These are phyloP conservation scores for Pomatostomus ruficeps DNA, from an alignment of 2,113 vertebrate species.

Conservation along the genomic window DNA sequence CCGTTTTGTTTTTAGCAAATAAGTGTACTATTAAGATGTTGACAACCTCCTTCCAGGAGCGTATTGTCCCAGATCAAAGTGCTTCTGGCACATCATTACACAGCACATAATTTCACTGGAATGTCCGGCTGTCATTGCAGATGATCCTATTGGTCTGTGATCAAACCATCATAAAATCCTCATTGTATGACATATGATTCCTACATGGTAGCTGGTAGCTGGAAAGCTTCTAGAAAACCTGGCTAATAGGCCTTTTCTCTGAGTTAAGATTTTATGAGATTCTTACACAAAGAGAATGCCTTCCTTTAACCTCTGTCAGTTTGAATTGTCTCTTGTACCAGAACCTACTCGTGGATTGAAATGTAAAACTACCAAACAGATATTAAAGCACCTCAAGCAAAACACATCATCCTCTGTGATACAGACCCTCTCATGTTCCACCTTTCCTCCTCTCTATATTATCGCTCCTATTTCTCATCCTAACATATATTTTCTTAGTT, in stretches of 20 bases:
- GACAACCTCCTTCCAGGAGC: rapidly evolving
- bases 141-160: not conserved
- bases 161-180: not conserved
- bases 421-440: not conserved
- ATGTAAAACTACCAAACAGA: not conserved
- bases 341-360: not conserved
- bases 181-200: not conserved
- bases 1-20: not conserved
- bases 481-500: not conserved
- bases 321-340: not conserved
- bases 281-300: not conserved
- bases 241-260: not conserved
- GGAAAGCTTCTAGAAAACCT: not conserved
- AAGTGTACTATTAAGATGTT: not conserved
- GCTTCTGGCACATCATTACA: not conserved
- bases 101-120: not conserved
- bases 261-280: not conserved
- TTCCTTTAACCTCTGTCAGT: too few species aligned
- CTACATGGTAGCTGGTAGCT: not conserved
- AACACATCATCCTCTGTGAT: not conserved
- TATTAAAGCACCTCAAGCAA: not conserved
- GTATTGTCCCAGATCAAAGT: not conserved
- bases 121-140: not conserved
- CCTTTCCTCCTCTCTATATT: not conserved
- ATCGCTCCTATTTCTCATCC: not conserved